Conservation (phyloP, 2,888 invertebrate genomes). For the Drosophila emarginata region DNA sequence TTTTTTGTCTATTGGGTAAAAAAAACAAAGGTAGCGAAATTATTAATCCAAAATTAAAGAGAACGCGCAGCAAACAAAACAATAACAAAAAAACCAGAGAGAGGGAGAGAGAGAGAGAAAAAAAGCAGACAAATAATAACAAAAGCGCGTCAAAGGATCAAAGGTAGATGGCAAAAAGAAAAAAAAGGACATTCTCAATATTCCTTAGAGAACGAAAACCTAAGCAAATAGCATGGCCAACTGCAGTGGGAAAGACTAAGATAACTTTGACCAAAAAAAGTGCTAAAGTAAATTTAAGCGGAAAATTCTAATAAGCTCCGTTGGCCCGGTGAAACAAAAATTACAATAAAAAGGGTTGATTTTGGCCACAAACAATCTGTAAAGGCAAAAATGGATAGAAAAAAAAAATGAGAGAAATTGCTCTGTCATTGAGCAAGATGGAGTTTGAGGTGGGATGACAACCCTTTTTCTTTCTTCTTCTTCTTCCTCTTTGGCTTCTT, state of each 20-base stretch:
- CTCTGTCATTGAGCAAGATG: background rate
- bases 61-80: conserved; percentile 36
- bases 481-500: conserved; percentile 1
- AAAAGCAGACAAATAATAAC: conserved; percentile 39
- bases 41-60: conserved; percentile 69
- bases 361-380: conserved; percentile 48
- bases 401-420: conserved; percentile 21
- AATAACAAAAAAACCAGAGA: background rate
- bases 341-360: background rate
- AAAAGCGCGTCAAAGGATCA: conserved; percentile 78
- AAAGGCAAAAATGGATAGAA: no score
- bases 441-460: conserved; percentile 4
- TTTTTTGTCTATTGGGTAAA: background rate
- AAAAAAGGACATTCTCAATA: conserved; percentile 47
- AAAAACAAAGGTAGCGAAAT: conserved; percentile 53
- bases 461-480: background rate
- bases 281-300: conserved; percentile 77
- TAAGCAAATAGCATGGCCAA: conserved; percentile 63
- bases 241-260: conserved; percentile 44
- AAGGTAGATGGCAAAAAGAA: conserved; percentile 53
- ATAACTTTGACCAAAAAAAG: conserved; percentile 55
- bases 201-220: conserved; percentile 56
- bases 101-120: background rate
- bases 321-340: conserved; percentile 41
- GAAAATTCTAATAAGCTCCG: conserved; percentile 74